Base-by-base conservation (phyloP, 2,797 vertebrate genomes). In the Rhabdomys pumilio region DNA sequence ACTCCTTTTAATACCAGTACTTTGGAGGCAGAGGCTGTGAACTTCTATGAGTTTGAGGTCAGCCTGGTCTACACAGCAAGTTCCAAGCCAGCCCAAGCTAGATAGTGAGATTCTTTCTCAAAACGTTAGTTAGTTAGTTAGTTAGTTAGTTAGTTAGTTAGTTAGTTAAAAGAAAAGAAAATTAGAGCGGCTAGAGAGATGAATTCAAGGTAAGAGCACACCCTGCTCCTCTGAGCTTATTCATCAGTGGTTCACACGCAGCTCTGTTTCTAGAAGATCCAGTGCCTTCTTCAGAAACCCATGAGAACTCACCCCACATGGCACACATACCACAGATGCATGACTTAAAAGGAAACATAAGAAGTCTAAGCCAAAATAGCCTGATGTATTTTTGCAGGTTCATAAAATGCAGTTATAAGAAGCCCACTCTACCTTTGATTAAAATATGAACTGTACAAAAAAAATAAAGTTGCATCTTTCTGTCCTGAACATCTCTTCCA, bases 281-380 rank as follows among this genome's bases (percentile, higher is more conserved):
- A 47, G 20, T 2, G 0, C 24, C 20, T 44, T 20, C 15, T 44
- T 83, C 59, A 31, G 41, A 61, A 84, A 47, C 41, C 82, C 38
- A 12, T 84, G 29, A 84, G 26, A 3, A 47, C 59, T 17, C 10
- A 65, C 26, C 41, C 55, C n/a, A 44, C 57, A 84, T 26, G 15
- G 24, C 59, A 84, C 13, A 47, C 57, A 61, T 31, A 26, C 50
- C 50, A 50, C 26, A 19, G 82, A 84, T 47, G 10, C 15, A 47
- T 19, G 44, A 47, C 82, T 47, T 65, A 63, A 84, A 84, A 44
- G 29, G 41, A 84, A 84, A 20, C 38, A 44, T 47, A 83, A 11
- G 26, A 84, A 47, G 41, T 34, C 59, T 84, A 95, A 95, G 75
- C 38, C 59, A 77, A 92, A 88, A 53, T 53, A 92, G 29, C 55